These are phyloP conservation scores for Albula goreensis DNA, from an alignment of 2,113 vertebrate genomes.

Conservation along the genomic window DNA sequence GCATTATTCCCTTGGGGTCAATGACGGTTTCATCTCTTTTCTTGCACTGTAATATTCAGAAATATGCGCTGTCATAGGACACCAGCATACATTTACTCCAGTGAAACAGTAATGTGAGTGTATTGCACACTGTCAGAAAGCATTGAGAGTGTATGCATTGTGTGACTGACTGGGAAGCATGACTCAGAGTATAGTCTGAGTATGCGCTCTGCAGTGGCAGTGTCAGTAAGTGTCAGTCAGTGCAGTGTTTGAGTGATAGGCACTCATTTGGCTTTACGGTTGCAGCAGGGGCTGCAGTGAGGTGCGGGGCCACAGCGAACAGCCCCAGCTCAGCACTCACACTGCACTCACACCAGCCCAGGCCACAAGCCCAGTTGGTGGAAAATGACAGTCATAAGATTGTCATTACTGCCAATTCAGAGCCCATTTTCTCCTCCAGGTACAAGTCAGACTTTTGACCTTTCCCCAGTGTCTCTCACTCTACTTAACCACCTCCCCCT, in stretches of 20 bases:
- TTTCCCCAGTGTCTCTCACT: neutral
- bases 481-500: neutral
- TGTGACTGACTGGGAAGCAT: neutral
- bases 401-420: conserved; percentile 36
- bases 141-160: neutral
- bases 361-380: neutral
- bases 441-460: conserved; percentile 6
- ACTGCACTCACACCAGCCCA: neutral
- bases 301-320: neutral
- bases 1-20: neutral
- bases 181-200: neutral
- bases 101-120: neutral
- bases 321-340: neutral
- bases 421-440: conserved; percentile 12
- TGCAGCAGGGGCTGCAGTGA: neutral
- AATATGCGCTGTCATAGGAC: neutral
- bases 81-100: neutral
- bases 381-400: conserved; percentile 24
- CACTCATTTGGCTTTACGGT: neutral
- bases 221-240: neutral
- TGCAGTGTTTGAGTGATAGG: neutral
- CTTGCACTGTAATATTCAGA: neutral
- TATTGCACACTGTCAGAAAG: neutral
- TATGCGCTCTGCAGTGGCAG: neutral
- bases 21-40: neutral